Conservation (phyloP, 2,888 invertebrate genomes). For the Pseudococcus jackbeardsleyi region DNA sequence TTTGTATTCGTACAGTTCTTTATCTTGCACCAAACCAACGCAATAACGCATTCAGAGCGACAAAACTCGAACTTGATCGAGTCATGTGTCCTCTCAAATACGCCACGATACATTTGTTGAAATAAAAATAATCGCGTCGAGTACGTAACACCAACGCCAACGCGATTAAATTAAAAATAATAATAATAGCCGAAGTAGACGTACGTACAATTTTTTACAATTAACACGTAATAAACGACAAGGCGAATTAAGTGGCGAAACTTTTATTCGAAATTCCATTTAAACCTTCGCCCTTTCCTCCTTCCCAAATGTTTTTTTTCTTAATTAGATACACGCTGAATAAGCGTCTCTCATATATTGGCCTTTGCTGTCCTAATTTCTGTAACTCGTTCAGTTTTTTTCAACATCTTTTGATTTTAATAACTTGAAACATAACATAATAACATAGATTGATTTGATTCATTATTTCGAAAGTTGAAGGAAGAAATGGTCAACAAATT, state of each 20-base stretch:
- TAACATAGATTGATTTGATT: too few species aligned
- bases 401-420: too few species aligned
- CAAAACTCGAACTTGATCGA: neutral
- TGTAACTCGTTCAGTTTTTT: too few species aligned
- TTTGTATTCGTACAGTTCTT: too few species aligned
- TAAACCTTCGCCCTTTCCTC: neutral
- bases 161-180: neutral
- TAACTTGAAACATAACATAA: too few species aligned
- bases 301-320: neutral
- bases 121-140: neutral
- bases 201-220: neutral
- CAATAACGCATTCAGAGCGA: neutral
- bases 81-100: neutral
- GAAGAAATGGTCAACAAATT: too few species aligned
- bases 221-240: constrained; percentile 8
- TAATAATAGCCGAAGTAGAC: neutral
- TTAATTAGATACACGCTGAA: neutral
- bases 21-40: too few species aligned
- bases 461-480: too few species aligned
- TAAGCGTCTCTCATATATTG: neutral
- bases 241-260: neutral
- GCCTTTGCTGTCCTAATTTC: too few species aligned
- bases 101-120: neutral
- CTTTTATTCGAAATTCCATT: neutral
- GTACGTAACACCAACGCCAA: neutral